A percentile compares a stretch with the other conserved stretches of the same genome.
Conservation (phyloP, 2,888 invertebrate genomes). For the Diloba caeruleocephala region DNA sequence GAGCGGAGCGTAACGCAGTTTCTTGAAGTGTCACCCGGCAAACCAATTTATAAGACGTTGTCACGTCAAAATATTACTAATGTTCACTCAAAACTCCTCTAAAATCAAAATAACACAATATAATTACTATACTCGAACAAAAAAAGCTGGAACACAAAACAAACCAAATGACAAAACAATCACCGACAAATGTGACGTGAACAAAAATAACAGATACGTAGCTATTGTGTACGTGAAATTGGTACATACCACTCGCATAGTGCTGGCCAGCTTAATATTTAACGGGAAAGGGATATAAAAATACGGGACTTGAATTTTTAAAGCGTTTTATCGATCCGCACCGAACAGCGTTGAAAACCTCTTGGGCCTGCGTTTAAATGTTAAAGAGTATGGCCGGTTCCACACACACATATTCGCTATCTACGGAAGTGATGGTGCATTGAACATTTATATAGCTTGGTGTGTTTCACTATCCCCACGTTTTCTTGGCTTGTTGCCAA, state of each 20-base stretch:
- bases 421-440: background rate
- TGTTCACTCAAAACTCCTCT: constrained; percentile 1
- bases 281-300: constrained; percentile 26
- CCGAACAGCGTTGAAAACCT: constrained; percentile 26
- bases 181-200: constrained; percentile 33
- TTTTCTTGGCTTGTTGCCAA: no score
- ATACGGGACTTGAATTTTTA: constrained; percentile 53
- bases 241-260: constrained; percentile 35
- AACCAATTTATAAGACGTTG: no score
- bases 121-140: background rate
- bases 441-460: background rate
- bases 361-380: constrained; percentile 26
- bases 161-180: constrained; percentile 20
- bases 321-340: constrained; percentile 43
- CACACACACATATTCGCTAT: constrained; percentile 5
- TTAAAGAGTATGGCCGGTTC: constrained; percentile 16
- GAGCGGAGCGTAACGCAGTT: no score
- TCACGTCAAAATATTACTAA: no score
- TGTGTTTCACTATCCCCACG: no score
- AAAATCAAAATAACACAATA: constrained; percentile 4
- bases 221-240: constrained; percentile 40
- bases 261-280: constrained; percentile 28
- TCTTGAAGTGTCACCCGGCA: no score
- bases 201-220: constrained; percentile 35
- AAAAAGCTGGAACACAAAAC: constrained; percentile 17